A percentile compares a stretch with the other conserved stretches of the same genome.
phyloP scores from a whole-genome alignment of 2,888 invertebrate genomes.

The Pristionchus mayeri region DNA sequence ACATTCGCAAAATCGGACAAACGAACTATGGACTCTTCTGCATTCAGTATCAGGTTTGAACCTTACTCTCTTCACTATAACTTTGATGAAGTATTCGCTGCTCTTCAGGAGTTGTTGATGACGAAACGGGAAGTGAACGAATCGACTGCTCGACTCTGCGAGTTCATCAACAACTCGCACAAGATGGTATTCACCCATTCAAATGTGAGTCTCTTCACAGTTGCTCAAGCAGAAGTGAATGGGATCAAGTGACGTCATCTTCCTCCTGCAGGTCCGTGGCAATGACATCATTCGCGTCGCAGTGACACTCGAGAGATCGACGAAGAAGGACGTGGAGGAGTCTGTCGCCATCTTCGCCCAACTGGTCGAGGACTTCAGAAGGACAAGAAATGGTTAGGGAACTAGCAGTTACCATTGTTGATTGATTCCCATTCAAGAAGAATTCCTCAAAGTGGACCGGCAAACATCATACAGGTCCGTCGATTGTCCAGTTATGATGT shows the following conservation, averaged over 20 bases:
- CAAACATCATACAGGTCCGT: too few relatives aligned
- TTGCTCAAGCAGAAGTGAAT: background rate
- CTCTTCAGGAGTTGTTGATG: slow-evolving; percentile 49
- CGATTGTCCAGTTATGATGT: too few relatives aligned
- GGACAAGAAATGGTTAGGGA: background rate
- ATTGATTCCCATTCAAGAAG: too few relatives aligned
- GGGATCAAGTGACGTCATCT: background rate
- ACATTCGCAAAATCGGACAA: slow-evolving; percentile 55
- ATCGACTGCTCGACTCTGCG: slow-evolving; percentile 52
- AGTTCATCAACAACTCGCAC: slow-evolving; percentile 55
- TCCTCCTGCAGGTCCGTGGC: slow-evolving; percentile 27
- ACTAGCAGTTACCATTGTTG: too few relatives aligned
- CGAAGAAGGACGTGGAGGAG: slow-evolving; percentile 49
- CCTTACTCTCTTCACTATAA: background rate
- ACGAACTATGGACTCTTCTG: slow-evolving; percentile 50
- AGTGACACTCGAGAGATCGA: slow-evolving; percentile 43
- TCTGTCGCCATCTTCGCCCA: slow-evolving; percentile 33
- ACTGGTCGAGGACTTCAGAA: slow-evolving; percentile 48
- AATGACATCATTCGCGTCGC: slow-evolving; percentile 51
- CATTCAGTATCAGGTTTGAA: slow-evolving; percentile 53
- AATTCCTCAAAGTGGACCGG: too few relatives aligned
- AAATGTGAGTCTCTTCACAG: background rate
- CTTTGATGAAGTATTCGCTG: background rate
- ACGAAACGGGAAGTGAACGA: slow-evolving; percentile 50
- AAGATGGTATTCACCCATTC: slow-evolving; percentile 57